Conservation (phyloP, 2,113 vertebrate genomes). For the Charina bottae region DNA sequence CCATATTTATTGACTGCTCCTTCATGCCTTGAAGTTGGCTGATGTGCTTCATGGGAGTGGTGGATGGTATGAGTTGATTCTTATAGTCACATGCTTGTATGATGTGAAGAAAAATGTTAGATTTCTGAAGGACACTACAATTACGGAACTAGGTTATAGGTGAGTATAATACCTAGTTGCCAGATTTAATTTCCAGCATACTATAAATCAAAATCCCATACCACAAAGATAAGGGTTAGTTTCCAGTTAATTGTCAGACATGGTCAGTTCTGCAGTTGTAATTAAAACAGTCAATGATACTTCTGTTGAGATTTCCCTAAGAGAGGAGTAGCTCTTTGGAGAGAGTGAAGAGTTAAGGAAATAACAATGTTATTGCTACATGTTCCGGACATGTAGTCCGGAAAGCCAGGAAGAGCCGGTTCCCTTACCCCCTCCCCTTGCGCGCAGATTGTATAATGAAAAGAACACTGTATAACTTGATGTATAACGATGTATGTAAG, state of each 20-base stretch:
- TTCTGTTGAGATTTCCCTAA: slow-evolving; percentile 48
- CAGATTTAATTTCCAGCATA: slow-evolving; percentile 65
- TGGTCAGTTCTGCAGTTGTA: slow-evolving; percentile 41
- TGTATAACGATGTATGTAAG: too few species aligned
- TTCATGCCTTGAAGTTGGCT: slow-evolving; percentile 62
- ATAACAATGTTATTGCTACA: too few species aligned
- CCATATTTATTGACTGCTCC: slow-evolving; percentile 61
- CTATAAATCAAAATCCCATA: slow-evolving; percentile 64
- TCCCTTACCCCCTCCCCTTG: too few species aligned
- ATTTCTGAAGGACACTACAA: too few species aligned
- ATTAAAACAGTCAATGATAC: slow-evolving; percentile 48
- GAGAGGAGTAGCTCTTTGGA: slow-evolving; percentile 33
- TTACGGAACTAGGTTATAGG: slow-evolving; percentile 70
- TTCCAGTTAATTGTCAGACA: slow-evolving; percentile 57
- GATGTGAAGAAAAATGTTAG: slow-evolving; percentile 64
- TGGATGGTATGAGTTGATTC: slow-evolving; percentile 65
- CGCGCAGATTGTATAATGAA: too few species aligned
- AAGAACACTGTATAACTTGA: too few species aligned
- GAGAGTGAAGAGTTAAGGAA: slow-evolving; percentile 31
- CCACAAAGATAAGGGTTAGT: slow-evolving; percentile 62
- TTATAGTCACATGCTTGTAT: slow-evolving; percentile 53
- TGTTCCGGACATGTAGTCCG: too few species aligned
- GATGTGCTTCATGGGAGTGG: slow-evolving; percentile 56
- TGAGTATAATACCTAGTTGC: slow-evolving; percentile 63
- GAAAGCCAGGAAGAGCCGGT: too few species aligned